phyloP scores from a whole-genome alignment of 2,797 vertebrate species.

The Setipinna tenuifilis region DNA sequence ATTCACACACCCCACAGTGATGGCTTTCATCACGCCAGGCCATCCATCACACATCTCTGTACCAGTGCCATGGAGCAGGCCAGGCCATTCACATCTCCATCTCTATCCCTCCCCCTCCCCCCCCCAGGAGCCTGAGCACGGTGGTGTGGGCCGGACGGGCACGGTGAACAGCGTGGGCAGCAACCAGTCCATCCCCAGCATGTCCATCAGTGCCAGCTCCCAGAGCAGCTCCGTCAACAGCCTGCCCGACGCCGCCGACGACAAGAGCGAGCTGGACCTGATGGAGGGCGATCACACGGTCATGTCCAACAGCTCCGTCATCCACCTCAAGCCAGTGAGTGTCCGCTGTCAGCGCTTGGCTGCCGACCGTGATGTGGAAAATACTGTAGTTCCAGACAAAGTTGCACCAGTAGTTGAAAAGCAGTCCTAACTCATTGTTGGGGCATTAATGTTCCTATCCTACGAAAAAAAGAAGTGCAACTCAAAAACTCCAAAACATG shows the following conservation, averaged over 20 bases:
- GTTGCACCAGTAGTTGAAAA: not conserved
- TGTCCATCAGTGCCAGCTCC: slow-evolving; percentile 99
- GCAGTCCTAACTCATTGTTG: too few relatives aligned
- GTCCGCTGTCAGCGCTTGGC: not conserved
- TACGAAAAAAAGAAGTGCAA: too few relatives aligned
- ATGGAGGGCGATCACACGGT: slow-evolving; percentile 98
- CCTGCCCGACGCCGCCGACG: slow-evolving; percentile 94
- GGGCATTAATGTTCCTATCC: too few relatives aligned
- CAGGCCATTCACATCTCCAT: too few relatives aligned
- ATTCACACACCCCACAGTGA: too few relatives aligned
- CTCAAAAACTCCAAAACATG: too few relatives aligned
- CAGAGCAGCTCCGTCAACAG: slow-evolving; percentile 99
- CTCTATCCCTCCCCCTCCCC: not conserved
- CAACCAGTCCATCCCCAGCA: slow-evolving; percentile 98
- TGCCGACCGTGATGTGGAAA: not conserved
- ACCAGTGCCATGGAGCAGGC: too few relatives aligned
- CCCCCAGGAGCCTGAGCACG: slow-evolving; percentile 87
- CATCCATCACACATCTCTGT: too few relatives aligned
- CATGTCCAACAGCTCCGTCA: slow-evolving; percentile 99
- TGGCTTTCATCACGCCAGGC: too few relatives aligned
- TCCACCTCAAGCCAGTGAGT: slow-evolving; percentile 89
- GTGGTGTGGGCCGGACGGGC: slow-evolving; percentile 82
- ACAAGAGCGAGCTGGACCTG: slow-evolving; percentile 94
- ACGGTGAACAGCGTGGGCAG: slow-evolving; percentile 98
- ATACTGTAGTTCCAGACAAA: not conserved